Conservation (phyloP, 2,888 invertebrate species). For the Sepioteuthis lessoniana region DNA sequence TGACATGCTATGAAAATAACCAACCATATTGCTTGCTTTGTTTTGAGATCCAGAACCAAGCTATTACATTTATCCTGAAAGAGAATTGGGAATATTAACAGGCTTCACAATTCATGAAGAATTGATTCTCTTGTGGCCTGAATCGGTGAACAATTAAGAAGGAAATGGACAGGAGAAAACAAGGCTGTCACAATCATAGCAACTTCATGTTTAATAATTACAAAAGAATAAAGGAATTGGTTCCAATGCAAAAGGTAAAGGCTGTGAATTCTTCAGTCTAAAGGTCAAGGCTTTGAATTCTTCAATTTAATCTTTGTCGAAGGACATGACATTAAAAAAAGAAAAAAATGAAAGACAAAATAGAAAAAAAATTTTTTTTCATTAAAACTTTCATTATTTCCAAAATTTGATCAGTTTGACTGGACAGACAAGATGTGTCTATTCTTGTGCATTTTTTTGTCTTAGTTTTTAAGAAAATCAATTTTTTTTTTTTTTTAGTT, state of each 20-base stretch:
- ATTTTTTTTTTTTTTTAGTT: neutral
- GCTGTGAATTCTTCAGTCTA: neutral
- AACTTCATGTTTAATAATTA: neutral
- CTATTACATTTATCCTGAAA: neutral
- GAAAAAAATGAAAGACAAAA: neutral
- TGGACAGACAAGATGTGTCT: neutral
- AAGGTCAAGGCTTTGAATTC: neutral
- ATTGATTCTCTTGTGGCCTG: neutral
- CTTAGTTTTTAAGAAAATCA: neutral
- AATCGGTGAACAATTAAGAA: neutral
- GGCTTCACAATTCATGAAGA: neutral
- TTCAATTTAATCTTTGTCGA: neutral
- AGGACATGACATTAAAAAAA: neutral
- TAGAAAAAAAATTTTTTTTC: no score
- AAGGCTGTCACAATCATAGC: neutral
- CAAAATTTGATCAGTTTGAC: neutral
- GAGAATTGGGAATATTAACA: neutral
- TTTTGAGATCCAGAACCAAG: neutral
- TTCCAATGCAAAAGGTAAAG: neutral
- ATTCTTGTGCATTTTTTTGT: no score
- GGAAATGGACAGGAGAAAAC: neutral
- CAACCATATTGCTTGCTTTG: neutral
- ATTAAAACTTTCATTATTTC: neutral
- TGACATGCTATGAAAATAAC: no score
- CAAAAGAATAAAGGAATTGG: neutral